These are phyloP conservation scores for Onychostoma macrolepis DNA, from an alignment of 2,113 vertebrate genomes.

Conservation along the genomic window DNA sequence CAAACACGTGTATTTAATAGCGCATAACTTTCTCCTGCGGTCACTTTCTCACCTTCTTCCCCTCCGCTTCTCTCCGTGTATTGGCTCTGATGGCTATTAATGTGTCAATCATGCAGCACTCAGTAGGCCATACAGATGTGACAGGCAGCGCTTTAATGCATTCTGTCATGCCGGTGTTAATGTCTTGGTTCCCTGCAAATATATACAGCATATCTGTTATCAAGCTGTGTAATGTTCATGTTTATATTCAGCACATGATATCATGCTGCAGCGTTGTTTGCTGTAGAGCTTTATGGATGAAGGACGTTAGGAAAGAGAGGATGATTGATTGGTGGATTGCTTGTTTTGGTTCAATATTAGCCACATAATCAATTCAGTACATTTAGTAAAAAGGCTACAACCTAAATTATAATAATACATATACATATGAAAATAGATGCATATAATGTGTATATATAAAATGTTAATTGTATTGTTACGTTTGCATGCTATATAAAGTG, in stretches of 20 bases:
- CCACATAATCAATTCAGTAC: neutral
- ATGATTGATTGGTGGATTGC: neutral
- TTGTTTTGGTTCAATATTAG: neutral
- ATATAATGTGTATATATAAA: too few species aligned
- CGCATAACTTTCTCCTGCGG: neutral
- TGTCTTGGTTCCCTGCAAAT: constrained; percentile 47
- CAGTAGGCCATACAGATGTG: neutral
- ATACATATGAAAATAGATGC: too few species aligned
- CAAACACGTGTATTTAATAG: constrained; percentile 32
- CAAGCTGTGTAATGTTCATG: constrained; percentile 41
- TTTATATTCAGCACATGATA: constrained; percentile 20
- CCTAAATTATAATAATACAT: neutral
- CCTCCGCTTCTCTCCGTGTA: neutral
- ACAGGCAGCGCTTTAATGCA: constrained; percentile 11
- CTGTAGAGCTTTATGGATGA: neutral
- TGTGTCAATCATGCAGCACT: constrained; percentile 24
- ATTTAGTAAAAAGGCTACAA: neutral
- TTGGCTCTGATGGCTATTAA: constrained; percentile 16
- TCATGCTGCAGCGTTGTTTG: neutral
- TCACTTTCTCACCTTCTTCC: constrained; percentile 5
- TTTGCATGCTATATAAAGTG: neutral
- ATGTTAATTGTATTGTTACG: too few species aligned
- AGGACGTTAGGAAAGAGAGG: neutral
- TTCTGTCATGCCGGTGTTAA: constrained; percentile 27
- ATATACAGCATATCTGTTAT: constrained; percentile 10